Conservation (phyloP, 2,113 vertebrate species). For the Erythrocercus mccallii region DNA sequence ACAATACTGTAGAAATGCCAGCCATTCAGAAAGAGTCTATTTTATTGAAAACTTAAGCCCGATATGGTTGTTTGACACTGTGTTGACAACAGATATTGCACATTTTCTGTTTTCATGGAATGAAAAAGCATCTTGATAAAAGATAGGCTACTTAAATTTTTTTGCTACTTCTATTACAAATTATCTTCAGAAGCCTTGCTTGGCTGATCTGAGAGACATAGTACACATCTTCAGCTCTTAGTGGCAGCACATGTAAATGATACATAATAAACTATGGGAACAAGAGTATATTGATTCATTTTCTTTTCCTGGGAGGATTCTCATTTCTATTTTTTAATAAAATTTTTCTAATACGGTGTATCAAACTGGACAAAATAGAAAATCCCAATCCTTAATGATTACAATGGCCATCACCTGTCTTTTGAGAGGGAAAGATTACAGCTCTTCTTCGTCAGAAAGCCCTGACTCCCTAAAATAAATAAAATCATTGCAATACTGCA, state of each 20-base stretch:
- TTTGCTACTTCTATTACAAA: background rate
- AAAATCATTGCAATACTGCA: background rate
- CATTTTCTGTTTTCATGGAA: slow-evolving; percentile 56
- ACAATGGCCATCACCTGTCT: background rate
- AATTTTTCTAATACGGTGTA: background rate
- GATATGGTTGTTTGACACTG: slow-evolving; percentile 61
- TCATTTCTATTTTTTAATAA: background rate
- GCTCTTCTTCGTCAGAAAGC: background rate
- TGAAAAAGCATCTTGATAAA: slow-evolving; percentile 21
- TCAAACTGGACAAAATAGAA: background rate
- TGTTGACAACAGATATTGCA: slow-evolving; percentile 64
- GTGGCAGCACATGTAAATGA: background rate
- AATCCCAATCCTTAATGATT: background rate
- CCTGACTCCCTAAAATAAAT: background rate
- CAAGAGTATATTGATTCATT: background rate
- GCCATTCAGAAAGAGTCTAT: slow-evolving; percentile 15
- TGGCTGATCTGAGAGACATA: background rate
- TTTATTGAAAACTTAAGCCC: slow-evolving; percentile 48
- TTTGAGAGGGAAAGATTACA: background rate
- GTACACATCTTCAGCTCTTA: background rate
- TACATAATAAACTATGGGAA: background rate
- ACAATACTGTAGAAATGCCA: slow-evolving; percentile 48
- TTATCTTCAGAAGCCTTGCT: background rate
- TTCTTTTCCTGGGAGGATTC: background rate
- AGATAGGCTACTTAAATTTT: background rate